Evolutionary conservation across 2,888 invertebrate species (phyloP), one percentile per base, ranked within the genome.

Genomic region (Xestia rhomboidea): DNA sequence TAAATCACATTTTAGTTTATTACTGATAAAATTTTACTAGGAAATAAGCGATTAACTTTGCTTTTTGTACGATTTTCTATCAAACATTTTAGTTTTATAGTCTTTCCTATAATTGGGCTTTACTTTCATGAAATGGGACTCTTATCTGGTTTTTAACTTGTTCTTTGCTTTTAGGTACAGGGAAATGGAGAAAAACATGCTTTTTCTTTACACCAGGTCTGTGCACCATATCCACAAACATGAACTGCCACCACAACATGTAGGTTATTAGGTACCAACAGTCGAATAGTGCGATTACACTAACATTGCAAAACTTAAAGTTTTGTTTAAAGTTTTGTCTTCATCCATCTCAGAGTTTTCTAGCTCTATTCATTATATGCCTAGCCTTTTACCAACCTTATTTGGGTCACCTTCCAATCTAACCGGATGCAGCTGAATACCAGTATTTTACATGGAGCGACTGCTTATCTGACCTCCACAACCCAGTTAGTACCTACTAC

Each of bases 1-100:
- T 82, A 85, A 89, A 89, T 82, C 87, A 80, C 81, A 89, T 84
- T 86, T 82, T 84, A 81, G 77, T 81, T 87, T 89, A 86, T 88
- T 76, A 83, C 89, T 89, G 88, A 89, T 89, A 89, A 89, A 80
- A 82, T 77, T 18, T 81, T 82, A 79, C 76, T 74, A 79, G 68
- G 79, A 74, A 87, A 87, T 89, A 83, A 77, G 70, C 75, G 41
- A 86, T 80, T 86, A 84, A 83, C 38, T 77, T 76, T 72, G 66
- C 18, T 81, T 81, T 87, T 77, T 73, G 68, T 71, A 80, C 62
- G 68, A 81, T 85, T 85, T 87, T 76, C 77, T 76, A 81, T 76
- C 66, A 75, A 85, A 77, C 34, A 73, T 72, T 74, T 81, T 68
- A 68, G 27, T 76, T 84, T 77, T 82, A 72, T 76, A 34, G 63